Conservation (phyloP, 2,888 invertebrate species). For the Pimpla rufipes region DNA sequence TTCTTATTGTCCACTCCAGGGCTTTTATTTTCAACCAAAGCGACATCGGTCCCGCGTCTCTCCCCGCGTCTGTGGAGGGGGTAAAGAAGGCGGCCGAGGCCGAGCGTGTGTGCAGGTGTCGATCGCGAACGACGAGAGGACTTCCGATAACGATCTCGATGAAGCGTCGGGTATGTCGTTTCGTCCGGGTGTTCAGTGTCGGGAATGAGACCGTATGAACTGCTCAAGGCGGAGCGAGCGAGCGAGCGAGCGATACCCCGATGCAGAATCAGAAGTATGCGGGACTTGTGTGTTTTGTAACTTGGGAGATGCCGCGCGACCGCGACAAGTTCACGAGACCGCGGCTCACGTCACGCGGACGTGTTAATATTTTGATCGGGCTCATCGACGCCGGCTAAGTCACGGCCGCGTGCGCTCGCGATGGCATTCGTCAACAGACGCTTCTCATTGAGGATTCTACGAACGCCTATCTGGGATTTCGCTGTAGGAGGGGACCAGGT, state of each 20-base stretch:
- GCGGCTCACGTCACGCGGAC: slow-evolving; percentile 39
- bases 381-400: slow-evolving; percentile 37
- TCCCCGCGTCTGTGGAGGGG: not conserved
- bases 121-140: slow-evolving; percentile 58
- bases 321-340: slow-evolving; percentile 30
- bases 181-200: slow-evolving; percentile 48
- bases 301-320: slow-evolving; percentile 9
- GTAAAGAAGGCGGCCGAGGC: slow-evolving; percentile 30
- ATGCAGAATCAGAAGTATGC: slow-evolving; percentile 40
- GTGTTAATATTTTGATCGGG: slow-evolving; percentile 60
- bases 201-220: slow-evolving; percentile 34
- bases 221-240: slow-evolving; percentile 25
- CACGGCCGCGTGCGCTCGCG: slow-evolving; percentile 9
- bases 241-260: slow-evolving; percentile 37
- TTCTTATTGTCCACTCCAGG: slow-evolving; percentile 19
- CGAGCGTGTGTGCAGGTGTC: slow-evolving; percentile 58
- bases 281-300: slow-evolving; percentile 54
- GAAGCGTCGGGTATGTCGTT: slow-evolving; percentile 64
- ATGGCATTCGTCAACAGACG: slow-evolving; percentile 16
- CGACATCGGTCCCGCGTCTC: slow-evolving; percentile 23
- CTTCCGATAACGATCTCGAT: slow-evolving; percentile 65
- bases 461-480: slow-evolving; percentile 1
- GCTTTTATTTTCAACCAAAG: slow-evolving; percentile 45
- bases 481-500: not conserved
- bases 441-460: slow-evolving; percentile 6